Evolutionary conservation across 2,113 vertebrate species (phyloP).

Genomic region (Ciconia boyciana): DNA sequence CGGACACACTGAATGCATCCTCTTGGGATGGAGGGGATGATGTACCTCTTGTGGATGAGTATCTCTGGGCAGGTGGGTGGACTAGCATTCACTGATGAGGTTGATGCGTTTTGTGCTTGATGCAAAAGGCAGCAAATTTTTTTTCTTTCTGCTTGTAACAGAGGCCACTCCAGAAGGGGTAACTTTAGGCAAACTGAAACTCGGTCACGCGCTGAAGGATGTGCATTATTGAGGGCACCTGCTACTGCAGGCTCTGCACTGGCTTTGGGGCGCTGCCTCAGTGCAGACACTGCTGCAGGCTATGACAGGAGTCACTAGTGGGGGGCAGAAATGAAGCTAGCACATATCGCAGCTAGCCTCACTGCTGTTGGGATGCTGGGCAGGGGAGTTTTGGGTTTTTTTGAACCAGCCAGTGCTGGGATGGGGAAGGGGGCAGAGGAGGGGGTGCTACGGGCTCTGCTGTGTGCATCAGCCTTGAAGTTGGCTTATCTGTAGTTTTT

Average conservation of each 20-base stretch:
- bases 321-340: neutral
- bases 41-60: neutral
- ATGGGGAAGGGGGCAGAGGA: neutral
- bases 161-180: neutral
- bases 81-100: accelerated
- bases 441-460: neutral
- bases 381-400: neutral
- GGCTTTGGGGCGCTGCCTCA: neutral
- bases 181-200: neutral
- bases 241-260: neutral
- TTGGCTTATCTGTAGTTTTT: neutral
- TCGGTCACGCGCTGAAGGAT: accelerated
- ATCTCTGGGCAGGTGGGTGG: neutral
- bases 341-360: accelerated
- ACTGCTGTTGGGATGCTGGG: neutral
- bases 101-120: neutral
- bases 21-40: neutral
- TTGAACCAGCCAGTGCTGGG: neutral
- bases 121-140: neutral
- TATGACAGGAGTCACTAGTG: neutral
- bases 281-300: neutral
- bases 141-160: neutral
- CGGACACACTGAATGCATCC: accelerated
- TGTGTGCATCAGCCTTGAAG: neutral
- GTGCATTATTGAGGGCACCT: neutral